Base-by-base conservation (phyloP, 1,140 invertebrate species). In the Eubasilissa regina region DNA sequence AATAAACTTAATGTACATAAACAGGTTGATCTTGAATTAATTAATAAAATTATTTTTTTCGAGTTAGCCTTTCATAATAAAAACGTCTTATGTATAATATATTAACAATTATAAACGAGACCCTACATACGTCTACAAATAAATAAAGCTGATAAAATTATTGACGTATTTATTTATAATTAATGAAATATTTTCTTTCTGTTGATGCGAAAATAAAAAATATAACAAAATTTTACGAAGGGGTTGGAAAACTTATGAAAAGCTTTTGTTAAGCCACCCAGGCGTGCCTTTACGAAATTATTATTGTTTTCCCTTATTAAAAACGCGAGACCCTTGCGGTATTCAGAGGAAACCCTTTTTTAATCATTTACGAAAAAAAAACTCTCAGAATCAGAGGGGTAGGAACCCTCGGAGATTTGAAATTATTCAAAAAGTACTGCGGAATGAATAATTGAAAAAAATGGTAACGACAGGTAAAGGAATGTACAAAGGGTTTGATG, bases 391-490 rank as follows among this genome's bases (percentile, higher is more conserved):
- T 15, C 13, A 47, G 64, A 75, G 72, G 64, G 64, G 64, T 8
- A n/a, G 55, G 58, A 12, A 35, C 15, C 48, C 70, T 43, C 47
- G 13, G 51, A 55, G 70, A 55, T 73, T 73, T n/a, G 21, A 51
- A 51, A 55, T 53, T 55, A 25, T 55, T 55, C 11, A 44, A 43
- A 75, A 58, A 60, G 25, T 75, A 10, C 51, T 48, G 19, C 13
- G 19, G 15, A 43, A 66, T 66, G 43, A 55, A 35, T 55, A 75
- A 75, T 75, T 58, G 72, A 45, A 75, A 73, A 73, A 75, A 75
- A 75, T 58, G 51, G 53, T 15, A 75, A 75, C 53, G 72, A 75
- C 35, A 75, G 72, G 55, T 43, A 60, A 75, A 75, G 53, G 58
- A 75, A 73, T 19, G n/a, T 7, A 48, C 1, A 68, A 62, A 25